Evolutionary conservation across 2,888 invertebrate genomes (phyloP), one percentile per base, ranked within the genome.

Genomic region (Bugula neritina): DNA sequence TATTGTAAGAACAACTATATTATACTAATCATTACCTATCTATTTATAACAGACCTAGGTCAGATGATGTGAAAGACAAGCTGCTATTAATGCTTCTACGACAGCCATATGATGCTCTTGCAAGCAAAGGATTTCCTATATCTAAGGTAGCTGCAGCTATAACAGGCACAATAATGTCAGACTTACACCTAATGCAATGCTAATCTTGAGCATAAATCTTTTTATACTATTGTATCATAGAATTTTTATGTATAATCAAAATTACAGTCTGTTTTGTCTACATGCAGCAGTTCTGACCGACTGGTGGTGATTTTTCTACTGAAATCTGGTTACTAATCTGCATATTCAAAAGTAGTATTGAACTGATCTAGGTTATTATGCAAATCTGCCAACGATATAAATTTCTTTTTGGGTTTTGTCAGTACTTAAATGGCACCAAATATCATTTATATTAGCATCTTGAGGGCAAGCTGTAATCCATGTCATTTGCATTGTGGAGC

Each of bases 81-180:
- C 88, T 97, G 76, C 87, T 96, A 73, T 90, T 93, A 83, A 89
- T 95, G 63, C 87, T 96, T 71, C 87, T 96, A 76, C 88, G 92
- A 71, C 95, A 95, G 83, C 94, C 93, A 74, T 92, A 94, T 80
- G 90, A 91, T 1, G 87, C 94, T 74, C 87, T 96, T 69, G 88
- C 92, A 79, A 92, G 92, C 71, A 90, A 93, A 74, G 95, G 95
- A 77, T 96, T 95, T 83, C 95, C 96, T 31, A 87, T 96, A 74
- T 95, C 96, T 85, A 94, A 95, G 91, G 96, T 96, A 86, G 87
- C 76, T 27, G 23, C 17, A 13, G 17, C 17, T 17, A 43, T 43
- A 43, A 43, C 17, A 17, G 17, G 43, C 17, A 43, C 43, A 43
- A 5, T 43, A 17, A 43, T 43, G n/a, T n/a, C n/a, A n/a, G n/a